Conservation (phyloP, 2,888 invertebrate genomes). For the Diplolepis rosae region DNA sequence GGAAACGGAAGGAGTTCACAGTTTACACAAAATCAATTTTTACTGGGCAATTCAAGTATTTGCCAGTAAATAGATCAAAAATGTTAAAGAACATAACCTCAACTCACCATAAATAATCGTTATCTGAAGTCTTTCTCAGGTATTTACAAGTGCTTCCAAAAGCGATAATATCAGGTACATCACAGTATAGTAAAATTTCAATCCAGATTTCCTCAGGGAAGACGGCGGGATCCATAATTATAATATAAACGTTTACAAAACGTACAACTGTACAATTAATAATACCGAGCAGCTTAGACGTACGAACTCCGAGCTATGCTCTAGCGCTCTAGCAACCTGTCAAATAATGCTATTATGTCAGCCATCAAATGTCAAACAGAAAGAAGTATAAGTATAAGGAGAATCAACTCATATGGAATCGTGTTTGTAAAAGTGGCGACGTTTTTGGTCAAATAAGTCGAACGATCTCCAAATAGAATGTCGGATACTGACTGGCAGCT, state of each 20-base stretch:
- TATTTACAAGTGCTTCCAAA: conserved; percentile 72
- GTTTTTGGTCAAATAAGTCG: too few species aligned
- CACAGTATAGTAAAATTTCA: conserved; percentile 71
- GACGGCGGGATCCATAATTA: conserved; percentile 70
- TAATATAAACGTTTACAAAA: conserved; percentile 55
- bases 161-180: conserved; percentile 72
- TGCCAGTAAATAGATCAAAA: conserved; percentile 8
- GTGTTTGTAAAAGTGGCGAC: too few species aligned
- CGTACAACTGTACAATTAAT: conserved; percentile 50
- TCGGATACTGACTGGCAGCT: too few species aligned
- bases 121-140: conserved; percentile 69
- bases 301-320: too few species aligned
- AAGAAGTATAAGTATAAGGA: too few species aligned
- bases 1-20: background rate
- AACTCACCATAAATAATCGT: conserved; percentile 71
- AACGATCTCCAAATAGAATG: too few species aligned
- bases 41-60: background rate
- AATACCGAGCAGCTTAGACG: conserved; percentile 52
- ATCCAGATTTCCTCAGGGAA: conserved; percentile 74
- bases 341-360: too few species aligned
- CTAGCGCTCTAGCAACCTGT: too few species aligned
- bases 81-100: conserved; percentile 58
- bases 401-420: too few species aligned
- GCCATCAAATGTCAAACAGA: too few species aligned
- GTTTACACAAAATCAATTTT: background rate